A percentile compares a stretch with the other conserved stretches of the same genome.
phyloP scores from a whole-genome alignment of 2,797 vertebrate species.

The Nasua narica region DNA sequence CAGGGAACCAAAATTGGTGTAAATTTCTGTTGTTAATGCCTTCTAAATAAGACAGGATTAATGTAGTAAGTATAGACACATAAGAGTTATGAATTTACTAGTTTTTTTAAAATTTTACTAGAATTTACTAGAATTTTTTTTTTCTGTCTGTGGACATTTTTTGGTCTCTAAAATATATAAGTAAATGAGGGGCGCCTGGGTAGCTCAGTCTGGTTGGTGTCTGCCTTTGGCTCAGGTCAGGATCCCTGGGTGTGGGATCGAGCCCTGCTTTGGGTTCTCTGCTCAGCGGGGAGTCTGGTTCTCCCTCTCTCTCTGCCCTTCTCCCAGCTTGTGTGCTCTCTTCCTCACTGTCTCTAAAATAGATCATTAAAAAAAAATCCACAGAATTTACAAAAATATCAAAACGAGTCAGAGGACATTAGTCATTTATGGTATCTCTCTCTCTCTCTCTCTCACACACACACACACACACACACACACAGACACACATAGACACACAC shows the following conservation, averaged over 20 bases:
- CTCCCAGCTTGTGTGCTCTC: too few species aligned
- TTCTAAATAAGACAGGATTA: not conserved
- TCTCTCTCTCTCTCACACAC: too few species aligned
- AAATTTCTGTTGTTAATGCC: not conserved
- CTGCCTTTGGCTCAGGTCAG: too few species aligned
- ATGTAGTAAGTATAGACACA: not conserved
- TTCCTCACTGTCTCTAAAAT: too few species aligned
- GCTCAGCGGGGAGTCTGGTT: too few species aligned
- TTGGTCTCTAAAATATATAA: not conserved
- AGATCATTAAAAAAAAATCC: not conserved
- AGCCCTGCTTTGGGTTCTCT: too few species aligned
- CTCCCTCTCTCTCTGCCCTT: too few species aligned
- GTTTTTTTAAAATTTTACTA: too few species aligned
- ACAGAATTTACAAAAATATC: constrained; percentile 2
- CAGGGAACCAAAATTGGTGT: not conserved
- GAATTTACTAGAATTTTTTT: not conserved
- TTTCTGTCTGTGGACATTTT: not conserved
- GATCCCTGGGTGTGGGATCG: too few species aligned
- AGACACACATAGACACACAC: not conserved
- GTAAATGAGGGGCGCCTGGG: too few species aligned
- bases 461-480: not conserved
- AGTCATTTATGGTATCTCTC: not conserved
- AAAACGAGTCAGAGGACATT: not conserved
- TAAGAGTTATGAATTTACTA: not conserved
- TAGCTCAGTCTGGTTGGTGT: too few species aligned